These are phyloP conservation scores for Apamea anceps DNA, from an alignment of 2,888 invertebrate species.

Conservation along the genomic window DNA sequence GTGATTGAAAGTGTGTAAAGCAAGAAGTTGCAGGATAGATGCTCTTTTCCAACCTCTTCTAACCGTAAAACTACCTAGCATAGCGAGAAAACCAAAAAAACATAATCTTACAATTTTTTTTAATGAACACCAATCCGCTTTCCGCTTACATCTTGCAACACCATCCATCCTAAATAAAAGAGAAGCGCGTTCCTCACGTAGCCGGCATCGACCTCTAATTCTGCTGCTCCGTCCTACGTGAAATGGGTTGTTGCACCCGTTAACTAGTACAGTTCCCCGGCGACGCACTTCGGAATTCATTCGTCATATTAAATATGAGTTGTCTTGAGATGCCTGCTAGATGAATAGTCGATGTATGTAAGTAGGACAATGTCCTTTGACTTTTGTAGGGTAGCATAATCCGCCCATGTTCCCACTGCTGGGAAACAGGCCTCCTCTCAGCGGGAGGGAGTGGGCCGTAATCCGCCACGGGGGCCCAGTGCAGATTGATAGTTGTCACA, in stretches of 20 bases:
- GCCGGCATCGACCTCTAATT: conserved; percentile 70
- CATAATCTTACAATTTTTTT: neutral
- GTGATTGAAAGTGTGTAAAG: no score
- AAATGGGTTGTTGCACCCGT: conserved; percentile 71
- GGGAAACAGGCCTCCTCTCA: no score
- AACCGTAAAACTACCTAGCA: neutral
- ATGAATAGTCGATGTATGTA: conserved; percentile 27
- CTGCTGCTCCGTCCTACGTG: conserved; percentile 66
- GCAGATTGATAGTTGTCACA: no score
- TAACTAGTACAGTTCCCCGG: conserved; percentile 67
- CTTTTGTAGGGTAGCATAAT: neutral
- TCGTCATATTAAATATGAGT: conserved; percentile 57
- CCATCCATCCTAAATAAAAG: conserved; percentile 71
- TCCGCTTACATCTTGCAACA: conserved; percentile 12
- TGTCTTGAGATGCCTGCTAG: conserved; percentile 1
- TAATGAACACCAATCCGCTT: conserved; percentile 9
- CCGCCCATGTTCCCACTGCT: neutral
- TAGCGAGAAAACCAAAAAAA: neutral
- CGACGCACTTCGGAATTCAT: conserved; percentile 61
- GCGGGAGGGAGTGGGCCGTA: no score
- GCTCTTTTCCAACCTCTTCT: neutral
- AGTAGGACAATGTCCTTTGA: neutral
- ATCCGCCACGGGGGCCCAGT: no score
- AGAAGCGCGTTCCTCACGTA: conserved; percentile 71
- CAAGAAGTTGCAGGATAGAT: neutral